Conservation (phyloP, 2,888 invertebrate species). For the Metellina segmentata region DNA sequence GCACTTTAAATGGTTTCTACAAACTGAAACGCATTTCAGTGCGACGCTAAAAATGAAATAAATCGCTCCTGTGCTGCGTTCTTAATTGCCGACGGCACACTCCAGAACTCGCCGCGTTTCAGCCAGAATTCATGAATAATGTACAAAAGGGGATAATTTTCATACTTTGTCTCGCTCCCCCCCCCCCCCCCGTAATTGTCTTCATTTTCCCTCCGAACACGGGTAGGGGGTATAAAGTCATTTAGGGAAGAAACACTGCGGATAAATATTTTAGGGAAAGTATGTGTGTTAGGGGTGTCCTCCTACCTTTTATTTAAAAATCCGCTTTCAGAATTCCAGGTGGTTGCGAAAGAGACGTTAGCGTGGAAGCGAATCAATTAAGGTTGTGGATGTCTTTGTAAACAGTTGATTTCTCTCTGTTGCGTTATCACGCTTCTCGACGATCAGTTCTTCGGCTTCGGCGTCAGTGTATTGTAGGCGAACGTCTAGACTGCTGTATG, state of each 20-base stretch:
- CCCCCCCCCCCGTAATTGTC: slow-evolving; percentile 48
- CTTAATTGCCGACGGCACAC: slow-evolving; percentile 51
- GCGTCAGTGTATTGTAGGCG: no score
- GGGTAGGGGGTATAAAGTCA: slow-evolving; percentile 29
- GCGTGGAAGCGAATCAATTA: slow-evolving; percentile 13
- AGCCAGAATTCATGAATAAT: slow-evolving; percentile 55
- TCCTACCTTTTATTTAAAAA: slow-evolving; percentile 9
- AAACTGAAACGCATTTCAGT: not conserved
- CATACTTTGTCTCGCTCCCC: slow-evolving; percentile 43
- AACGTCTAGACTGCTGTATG: no score
- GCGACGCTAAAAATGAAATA: slow-evolving; percentile 35
- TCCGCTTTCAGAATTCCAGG: not conserved
- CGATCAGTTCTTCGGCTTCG: no score
- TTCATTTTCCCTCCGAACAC: not conserved
- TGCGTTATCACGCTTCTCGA: not conserved
- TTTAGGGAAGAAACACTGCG: slow-evolving; percentile 40
- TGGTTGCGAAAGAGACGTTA: not conserved
- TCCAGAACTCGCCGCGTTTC: slow-evolving; percentile 34
- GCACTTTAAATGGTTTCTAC: slow-evolving; percentile 23
- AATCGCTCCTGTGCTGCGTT: slow-evolving; percentile 41
- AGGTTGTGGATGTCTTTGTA: not conserved
- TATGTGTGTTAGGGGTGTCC: not conserved
- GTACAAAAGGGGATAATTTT: slow-evolving; percentile 47
- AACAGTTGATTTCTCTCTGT: not conserved
- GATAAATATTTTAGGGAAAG: slow-evolving; percentile 41